A percentile compares a stretch with the other conserved stretches of the same genome.
These are phyloP conservation scores for Margarornis squamiger DNA, from an alignment of 2,797 vertebrate species.

Conservation along the genomic window DNA sequence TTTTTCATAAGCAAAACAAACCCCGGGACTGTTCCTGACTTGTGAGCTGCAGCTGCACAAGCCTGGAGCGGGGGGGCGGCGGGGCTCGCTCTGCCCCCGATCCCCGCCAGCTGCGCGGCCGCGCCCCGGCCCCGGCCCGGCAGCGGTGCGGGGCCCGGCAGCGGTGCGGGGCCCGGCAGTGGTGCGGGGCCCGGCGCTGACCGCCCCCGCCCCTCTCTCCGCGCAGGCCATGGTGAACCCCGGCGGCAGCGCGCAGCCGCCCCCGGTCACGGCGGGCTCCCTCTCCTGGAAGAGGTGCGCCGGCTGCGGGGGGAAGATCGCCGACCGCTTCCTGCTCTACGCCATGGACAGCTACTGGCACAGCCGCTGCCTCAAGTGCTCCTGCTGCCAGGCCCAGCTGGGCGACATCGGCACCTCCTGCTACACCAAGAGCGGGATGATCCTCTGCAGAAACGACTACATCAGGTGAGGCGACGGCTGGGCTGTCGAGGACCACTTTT, in stretches of 20 bases:
- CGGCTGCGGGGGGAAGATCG: conserved; percentile 96
- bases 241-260: conserved; percentile 92
- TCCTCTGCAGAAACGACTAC: conserved; percentile 99
- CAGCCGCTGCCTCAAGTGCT: conserved; percentile 98
- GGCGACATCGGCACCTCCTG: conserved; percentile 98
- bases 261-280: conserved; percentile 89
- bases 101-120: neutral
- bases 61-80: conserved; percentile 39
- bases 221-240: conserved; percentile 94
- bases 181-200: neutral
- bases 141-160: neutral
- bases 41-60: conserved; percentile 62
- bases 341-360: conserved; percentile 99
- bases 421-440: conserved; percentile 99
- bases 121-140: neutral
- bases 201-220: conserved; percentile 9
- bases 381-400: conserved; percentile 98
- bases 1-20: conserved; percentile 40
- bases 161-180: neutral
- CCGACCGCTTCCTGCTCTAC: conserved; percentile 97
- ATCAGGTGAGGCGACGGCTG: conserved; percentile 87
- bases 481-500: neutral
- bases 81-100: conserved; percentile 7
- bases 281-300: conserved; percentile 97
- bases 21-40: conserved; percentile 61